A percentile compares a stretch with the other conserved stretches of the same genome.
phyloP scores from a whole-genome alignment of 2,113 vertebrate genomes.

The Cisticola juncidis region DNA sequence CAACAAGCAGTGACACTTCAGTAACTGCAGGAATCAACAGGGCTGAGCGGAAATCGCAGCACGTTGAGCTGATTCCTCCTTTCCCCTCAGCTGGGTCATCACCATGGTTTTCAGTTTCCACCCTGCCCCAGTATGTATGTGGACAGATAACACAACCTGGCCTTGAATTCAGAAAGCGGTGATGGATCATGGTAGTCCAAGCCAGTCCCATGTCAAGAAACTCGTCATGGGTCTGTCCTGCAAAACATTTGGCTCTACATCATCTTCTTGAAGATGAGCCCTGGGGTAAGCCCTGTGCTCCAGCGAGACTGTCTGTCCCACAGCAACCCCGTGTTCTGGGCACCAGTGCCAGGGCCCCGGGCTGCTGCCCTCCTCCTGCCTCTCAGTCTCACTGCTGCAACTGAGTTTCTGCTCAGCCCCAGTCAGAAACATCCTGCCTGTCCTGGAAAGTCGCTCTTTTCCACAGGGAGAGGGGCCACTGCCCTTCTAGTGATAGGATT shows the following conservation, averaged over 20 bases:
- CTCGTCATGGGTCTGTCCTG: neutral
- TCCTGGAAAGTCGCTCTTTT: neutral
- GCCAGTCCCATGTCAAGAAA: neutral
- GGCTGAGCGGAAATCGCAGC: neutral
- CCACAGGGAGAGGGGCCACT: neutral
- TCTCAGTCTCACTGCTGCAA: neutral
- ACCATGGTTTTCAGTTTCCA: neutral
- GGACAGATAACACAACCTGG: neutral
- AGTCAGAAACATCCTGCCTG: rapidly evolving
- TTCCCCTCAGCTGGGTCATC: neutral
- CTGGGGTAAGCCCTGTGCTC: neutral
- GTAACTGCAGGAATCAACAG: neutral
- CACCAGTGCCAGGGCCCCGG: neutral
- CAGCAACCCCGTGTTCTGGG: neutral
- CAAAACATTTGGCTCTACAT: neutral
- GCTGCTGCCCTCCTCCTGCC: neutral
- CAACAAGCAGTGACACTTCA: constrained; percentile 11
- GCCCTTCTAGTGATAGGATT: neutral
- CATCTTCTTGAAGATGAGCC: neutral
- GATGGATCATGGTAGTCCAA: neutral
- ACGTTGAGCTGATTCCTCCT: neutral
- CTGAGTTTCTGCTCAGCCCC: neutral
- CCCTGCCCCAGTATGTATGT: neutral
- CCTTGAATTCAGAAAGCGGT: neutral
- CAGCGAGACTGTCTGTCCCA: neutral